These are phyloP conservation scores for Buteo buteo DNA, from an alignment of 2,113 vertebrate species.

Conservation along the genomic window DNA sequence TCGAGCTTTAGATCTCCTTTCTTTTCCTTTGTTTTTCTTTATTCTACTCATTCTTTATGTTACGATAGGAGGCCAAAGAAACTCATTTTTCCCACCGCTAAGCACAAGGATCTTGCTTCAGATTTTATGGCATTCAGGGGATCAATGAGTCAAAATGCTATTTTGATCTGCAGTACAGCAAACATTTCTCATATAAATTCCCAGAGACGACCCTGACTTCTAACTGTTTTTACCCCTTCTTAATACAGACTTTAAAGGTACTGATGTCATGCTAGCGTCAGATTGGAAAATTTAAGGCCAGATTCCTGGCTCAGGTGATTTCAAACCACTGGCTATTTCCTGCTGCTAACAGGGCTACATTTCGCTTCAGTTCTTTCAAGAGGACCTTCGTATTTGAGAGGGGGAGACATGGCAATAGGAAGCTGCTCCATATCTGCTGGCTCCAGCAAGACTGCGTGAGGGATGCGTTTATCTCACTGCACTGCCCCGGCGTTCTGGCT, in stretches of 20 bases:
- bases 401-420: neutral
- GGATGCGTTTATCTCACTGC: fast-evolving
- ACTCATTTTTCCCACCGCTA: conserved; percentile 34
- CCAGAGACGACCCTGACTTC: conserved; percentile 16
- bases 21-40: conserved; percentile 33
- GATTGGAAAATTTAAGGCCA: conserved; percentile 24
- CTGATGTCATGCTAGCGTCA: neutral
- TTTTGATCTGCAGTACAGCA: conserved; percentile 25
- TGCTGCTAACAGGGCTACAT: neutral
- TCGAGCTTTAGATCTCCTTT: neutral
- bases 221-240: neutral
- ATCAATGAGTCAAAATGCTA: conserved; percentile 33
- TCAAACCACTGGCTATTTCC: neutral
- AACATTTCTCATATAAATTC: conserved; percentile 47
- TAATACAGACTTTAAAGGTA: conserved; percentile 37
- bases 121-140: conserved; percentile 29
- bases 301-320: conserved; percentile 2
- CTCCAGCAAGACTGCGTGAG: neutral
- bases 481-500: neutral
- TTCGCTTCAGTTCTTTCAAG: neutral
- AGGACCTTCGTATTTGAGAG: neutral
- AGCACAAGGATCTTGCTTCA: conserved; percentile 31
- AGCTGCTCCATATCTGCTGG: neutral
- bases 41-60: conserved; percentile 47
- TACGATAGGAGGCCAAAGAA: neutral